Conservation (phyloP, 2,113 vertebrate genomes). For the Chrysemys picta region DNA sequence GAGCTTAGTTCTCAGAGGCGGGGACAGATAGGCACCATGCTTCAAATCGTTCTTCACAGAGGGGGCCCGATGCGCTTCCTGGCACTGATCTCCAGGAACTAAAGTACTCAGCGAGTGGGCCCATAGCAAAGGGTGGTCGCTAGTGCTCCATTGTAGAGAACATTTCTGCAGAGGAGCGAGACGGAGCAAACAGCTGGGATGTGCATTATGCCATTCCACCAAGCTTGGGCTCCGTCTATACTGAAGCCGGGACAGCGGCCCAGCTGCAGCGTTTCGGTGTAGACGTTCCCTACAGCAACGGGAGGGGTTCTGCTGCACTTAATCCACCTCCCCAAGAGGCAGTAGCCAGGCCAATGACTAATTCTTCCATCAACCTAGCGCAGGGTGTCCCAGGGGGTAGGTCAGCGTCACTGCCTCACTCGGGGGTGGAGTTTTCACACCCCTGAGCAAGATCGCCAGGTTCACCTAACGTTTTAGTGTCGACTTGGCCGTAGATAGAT, state of each 20-base stretch:
- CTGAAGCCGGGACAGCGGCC: too few species aligned
- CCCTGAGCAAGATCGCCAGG: background rate
- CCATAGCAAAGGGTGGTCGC: background rate
- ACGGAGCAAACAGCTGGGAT: background rate
- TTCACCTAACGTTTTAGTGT: background rate
- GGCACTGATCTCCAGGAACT: background rate
- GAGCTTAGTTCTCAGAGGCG: fast-evolving
- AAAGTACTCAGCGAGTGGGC: background rate
- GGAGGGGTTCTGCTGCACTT: too few species aligned
- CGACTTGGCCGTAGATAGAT: background rate
- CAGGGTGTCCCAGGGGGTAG: background rate
- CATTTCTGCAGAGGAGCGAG: fast-evolving
- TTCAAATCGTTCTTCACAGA: background rate
- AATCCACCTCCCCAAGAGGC: background rate
- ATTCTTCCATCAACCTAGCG: background rate
- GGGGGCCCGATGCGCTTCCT: background rate
- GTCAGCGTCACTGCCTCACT: background rate
- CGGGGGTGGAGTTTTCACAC: background rate
- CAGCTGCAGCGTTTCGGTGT: too few species aligned
- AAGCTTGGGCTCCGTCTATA: too few species aligned
- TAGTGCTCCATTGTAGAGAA: fast-evolving
- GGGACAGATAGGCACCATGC: background rate
- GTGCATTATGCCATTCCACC: background rate
- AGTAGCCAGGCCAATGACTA: background rate
- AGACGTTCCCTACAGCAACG: too few species aligned